Evolutionary conservation across 2,113 vertebrate species (phyloP).

Genomic region (Sturnira hondurensis): DNA sequence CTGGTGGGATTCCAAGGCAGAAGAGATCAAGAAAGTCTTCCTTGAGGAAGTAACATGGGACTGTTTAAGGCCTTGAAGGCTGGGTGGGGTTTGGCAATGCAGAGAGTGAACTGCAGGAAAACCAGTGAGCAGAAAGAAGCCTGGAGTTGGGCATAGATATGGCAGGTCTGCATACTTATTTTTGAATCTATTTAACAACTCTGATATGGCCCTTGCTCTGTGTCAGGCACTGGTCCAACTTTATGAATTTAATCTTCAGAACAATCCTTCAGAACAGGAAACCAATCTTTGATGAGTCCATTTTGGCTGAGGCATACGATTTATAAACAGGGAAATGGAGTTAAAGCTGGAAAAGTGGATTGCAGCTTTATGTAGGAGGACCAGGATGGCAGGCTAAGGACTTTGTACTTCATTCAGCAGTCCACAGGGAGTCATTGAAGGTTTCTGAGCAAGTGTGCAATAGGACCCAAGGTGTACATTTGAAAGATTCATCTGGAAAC

Average conservation of each 20-base stretch:
- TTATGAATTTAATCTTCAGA: conserved; percentile 21
- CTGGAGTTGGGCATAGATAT: not conserved
- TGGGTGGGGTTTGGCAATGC: not conserved
- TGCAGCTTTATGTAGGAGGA: not conserved
- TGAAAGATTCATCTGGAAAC: conserved; percentile 28
- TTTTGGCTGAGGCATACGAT: not conserved
- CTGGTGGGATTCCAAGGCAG: not conserved
- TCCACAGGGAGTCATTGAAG: not conserved
- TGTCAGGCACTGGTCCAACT: not conserved
- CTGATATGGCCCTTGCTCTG: not conserved
- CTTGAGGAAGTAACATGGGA: not conserved
- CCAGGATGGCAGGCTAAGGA: not conserved
- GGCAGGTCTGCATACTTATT: not conserved
- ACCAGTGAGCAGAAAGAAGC: not conserved
- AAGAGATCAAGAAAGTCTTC: not conserved
- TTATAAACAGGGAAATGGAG: not conserved
- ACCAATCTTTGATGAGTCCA: not conserved
- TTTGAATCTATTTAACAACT: not conserved
- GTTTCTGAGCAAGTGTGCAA: not conserved
- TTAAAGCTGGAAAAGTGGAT: not conserved
- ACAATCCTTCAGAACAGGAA: not conserved
- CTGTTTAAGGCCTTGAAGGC: not conserved
- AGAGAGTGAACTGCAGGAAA: not conserved
- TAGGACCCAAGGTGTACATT: not conserved
- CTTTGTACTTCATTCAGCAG: not conserved